phyloP scores from a whole-genome alignment of 1,140 invertebrate species.

The Fopius arisanus region DNA sequence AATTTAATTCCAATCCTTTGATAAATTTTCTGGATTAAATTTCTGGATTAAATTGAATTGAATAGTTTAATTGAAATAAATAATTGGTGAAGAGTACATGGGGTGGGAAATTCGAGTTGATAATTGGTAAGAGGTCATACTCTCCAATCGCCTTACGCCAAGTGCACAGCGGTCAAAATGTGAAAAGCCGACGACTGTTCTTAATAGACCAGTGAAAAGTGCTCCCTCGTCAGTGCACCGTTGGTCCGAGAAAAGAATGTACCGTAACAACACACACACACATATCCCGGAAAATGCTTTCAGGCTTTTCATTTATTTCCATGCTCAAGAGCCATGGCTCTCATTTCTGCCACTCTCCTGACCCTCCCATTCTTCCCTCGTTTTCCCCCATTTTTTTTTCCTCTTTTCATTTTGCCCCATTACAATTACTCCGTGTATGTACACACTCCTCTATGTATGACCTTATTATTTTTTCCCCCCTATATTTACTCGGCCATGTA shows the following conservation, averaged over 20 bases:
- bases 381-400: neutral
- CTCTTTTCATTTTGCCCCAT: conserved; percentile 15
- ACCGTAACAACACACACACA: neutral
- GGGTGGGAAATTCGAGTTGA: too few relatives aligned
- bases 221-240: neutral
- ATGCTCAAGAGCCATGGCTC: neutral
- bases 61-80: too few relatives aligned
- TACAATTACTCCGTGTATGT: conserved; percentile 25
- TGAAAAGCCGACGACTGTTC: neutral
- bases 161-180: neutral
- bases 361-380: conserved; percentile 7
- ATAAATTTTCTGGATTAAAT: too few relatives aligned
- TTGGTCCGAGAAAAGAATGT: neutral
- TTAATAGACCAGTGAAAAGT: conserved; percentile 8
- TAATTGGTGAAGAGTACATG: too few relatives aligned
- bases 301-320: conserved; percentile 30
- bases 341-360: conserved; percentile 14
- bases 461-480: conserved; percentile 1
- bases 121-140: too few relatives aligned
- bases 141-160: too few relatives aligned
- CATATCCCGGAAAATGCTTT: conserved; percentile 13
- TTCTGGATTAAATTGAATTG: too few relatives aligned
- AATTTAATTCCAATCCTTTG: too few relatives aligned
- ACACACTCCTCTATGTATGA: neutral
- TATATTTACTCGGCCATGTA: conserved; percentile 4